Conservation (phyloP, 2,888 invertebrate species). For the Carpatolechia fugitivella region DNA sequence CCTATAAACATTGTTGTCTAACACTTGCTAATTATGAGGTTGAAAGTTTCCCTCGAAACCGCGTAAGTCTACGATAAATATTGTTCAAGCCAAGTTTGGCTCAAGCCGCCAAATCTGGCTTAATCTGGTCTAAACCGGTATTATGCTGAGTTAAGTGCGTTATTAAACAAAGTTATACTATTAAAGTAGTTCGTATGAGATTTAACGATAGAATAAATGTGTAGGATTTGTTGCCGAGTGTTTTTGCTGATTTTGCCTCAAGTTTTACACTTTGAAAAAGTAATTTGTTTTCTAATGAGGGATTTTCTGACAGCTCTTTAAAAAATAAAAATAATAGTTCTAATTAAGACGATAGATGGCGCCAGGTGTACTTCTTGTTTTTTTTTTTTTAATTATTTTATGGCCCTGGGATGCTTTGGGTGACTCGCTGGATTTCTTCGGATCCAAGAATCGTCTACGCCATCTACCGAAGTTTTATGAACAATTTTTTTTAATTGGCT, state of each 20-base stretch:
- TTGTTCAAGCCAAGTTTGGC: not conserved
- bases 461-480: no score
- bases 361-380: no score
- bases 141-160: conserved; percentile 30
- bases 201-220: conserved; percentile 21
- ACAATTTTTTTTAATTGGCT: no score
- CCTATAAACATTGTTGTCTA: not conserved
- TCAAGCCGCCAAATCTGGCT: conserved; percentile 30
- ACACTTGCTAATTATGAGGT: not conserved
- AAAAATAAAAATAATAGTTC: no score
- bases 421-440: no score
- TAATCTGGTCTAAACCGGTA: conserved; percentile 31
- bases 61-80: conserved; percentile 1
- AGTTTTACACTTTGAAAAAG: no score
- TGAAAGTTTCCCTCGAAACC: not conserved
- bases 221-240: not conserved
- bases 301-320: no score
- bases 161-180: conserved; percentile 32
- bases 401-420: no score
- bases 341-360: no score
- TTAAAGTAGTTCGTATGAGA: conserved; percentile 22
- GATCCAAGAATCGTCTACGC: no score
- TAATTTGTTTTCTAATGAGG: no score
- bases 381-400: no score
- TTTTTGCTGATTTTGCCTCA: not conserved